phyloP scores from a whole-genome alignment of 2,797 vertebrate genomes.

The Sibirionetta formosa region DNA sequence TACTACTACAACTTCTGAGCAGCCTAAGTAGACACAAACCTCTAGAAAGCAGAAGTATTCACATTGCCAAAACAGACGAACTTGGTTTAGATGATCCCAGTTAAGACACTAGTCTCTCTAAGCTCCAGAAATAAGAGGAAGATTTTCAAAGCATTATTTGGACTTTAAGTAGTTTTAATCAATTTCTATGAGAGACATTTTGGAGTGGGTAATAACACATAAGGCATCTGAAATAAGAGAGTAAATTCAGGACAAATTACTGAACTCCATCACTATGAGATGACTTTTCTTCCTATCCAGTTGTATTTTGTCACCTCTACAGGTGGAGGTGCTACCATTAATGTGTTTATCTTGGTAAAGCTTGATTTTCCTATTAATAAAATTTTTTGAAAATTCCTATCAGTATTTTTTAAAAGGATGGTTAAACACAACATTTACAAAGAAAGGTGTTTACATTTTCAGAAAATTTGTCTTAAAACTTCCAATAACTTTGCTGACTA shows the following conservation, averaged over 20 bases:
- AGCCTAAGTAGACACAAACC: background rate
- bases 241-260: background rate
- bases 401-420: background rate
- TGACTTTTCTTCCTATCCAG: background rate
- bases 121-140: background rate
- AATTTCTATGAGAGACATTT: background rate
- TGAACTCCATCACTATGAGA: background rate
- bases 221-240: background rate
- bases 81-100: background rate
- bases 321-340: background rate
- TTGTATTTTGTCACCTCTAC: background rate
- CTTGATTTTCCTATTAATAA: background rate
- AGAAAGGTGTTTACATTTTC: background rate
- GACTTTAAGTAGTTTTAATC: background rate
- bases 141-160: background rate
- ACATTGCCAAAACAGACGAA: background rate
- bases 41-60: background rate
- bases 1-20: background rate
- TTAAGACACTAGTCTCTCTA: background rate
- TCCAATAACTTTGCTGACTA: background rate
- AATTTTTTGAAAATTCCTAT: background rate
- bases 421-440: background rate
- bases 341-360: background rate
- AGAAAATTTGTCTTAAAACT: background rate
- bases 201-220: background rate